Conservation (phyloP, 92 coral and sea anemone species). For the Phenganax subtilis region DNA sequence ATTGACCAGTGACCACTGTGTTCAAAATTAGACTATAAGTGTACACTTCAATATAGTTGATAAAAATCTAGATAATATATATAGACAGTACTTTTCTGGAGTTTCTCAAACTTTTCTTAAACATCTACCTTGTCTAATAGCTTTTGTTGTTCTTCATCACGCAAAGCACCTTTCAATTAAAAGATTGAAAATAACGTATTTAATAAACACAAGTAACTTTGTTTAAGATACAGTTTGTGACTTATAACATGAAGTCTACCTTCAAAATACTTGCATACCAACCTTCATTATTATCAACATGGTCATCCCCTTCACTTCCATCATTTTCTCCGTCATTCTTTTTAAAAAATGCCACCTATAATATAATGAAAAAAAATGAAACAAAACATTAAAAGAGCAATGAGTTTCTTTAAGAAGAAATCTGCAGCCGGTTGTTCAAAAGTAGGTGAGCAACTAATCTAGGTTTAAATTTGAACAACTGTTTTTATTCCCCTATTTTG, state of each 20-base stretch:
- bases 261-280: not conserved
- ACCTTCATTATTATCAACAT: constrained; percentile 22
- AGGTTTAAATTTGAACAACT: no score
- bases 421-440: no score
- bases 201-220: no score
- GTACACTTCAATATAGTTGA: not conserved
- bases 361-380: not conserved
- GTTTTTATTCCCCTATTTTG: no score
- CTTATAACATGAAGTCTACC: no score
- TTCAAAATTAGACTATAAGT: no score
- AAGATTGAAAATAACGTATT: no score
- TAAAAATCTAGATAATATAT: not conserved
- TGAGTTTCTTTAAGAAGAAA: not conserved
- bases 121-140: constrained; percentile 66
- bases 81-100: not conserved
- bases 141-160: constrained; percentile 81
- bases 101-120: no score
- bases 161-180: constrained; percentile 59
- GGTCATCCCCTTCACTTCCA: not conserved
- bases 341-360: constrained; percentile 21
- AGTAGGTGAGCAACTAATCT: no score
- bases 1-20: no score
- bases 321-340: not conserved
- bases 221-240: no score
- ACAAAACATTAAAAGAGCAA: not conserved